phyloP scores from a whole-genome alignment of 2,113 vertebrate species.

The Manacus vitellinus region DNA sequence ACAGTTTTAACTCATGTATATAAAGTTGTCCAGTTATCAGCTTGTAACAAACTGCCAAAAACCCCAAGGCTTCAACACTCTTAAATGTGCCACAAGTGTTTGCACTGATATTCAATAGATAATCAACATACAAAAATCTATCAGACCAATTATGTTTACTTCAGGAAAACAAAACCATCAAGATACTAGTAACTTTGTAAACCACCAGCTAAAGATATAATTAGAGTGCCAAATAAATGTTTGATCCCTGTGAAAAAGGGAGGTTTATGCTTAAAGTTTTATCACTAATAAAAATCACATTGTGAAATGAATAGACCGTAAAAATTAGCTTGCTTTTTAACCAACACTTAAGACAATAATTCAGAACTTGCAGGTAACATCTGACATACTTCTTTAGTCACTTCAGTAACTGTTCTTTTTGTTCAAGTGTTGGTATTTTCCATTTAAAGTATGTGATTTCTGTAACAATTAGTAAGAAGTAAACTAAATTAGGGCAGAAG shows the following conservation, averaged over 20 bases:
- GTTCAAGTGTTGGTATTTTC: neutral
- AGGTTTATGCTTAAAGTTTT: neutral
- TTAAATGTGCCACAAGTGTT: neutral
- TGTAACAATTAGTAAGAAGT: neutral
- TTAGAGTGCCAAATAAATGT: neutral
- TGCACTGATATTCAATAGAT: neutral
- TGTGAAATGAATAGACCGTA: neutral
- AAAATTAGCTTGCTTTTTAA: neutral
- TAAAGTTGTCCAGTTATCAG: neutral
- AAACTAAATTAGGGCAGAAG: neutral
- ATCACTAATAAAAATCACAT: neutral
- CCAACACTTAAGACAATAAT: neutral
- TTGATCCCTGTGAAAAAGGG: neutral
- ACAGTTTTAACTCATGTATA: neutral
- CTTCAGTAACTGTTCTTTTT: neutral
- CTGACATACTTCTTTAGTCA: neutral
- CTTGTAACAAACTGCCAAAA: neutral
- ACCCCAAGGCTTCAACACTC: neutral
- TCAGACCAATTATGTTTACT: neutral
- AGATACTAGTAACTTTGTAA: accelerated
- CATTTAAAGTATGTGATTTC: neutral
- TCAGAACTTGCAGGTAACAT: neutral
- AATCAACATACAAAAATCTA: neutral
- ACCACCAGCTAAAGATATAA: neutral
- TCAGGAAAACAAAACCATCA: neutral